Percentiles rank a stretch among this genome's conserved stretches.
phyloP scores from a whole-genome alignment of 1,140 invertebrate species.

The Aplysia californica region DNA sequence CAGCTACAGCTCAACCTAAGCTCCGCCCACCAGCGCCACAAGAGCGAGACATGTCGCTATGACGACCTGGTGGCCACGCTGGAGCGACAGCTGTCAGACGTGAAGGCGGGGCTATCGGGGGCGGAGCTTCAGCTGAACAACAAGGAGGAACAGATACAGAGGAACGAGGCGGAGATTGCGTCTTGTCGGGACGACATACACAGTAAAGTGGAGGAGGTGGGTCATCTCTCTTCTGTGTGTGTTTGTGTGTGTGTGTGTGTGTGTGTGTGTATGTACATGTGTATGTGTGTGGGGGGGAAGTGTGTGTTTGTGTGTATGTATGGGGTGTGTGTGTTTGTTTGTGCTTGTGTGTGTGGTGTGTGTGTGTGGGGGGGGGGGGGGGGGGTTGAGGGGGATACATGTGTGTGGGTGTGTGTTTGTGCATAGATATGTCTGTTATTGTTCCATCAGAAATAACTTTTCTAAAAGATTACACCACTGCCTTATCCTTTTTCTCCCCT shows the following conservation, averaged over 20 bases:
- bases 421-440: too few relatives aligned
- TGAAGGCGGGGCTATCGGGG: constrained; percentile 40
- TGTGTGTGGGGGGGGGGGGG: too few relatives aligned
- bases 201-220: constrained; percentile 55
- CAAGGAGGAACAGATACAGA: constrained; percentile 55
- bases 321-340: background rate
- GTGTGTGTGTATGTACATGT: too few relatives aligned
- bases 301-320: background rate
- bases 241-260: background rate
- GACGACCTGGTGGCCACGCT: constrained; percentile 52
- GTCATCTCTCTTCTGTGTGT: background rate
- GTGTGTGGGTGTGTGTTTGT: too few relatives aligned
- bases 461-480: background rate
- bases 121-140: constrained; percentile 51
- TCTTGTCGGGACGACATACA: constrained; percentile 50
- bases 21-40: constrained; percentile 59
- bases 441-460: background rate
- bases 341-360: background rate
- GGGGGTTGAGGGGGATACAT: too few relatives aligned
- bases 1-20: constrained; percentile 64
- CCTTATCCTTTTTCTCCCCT: background rate
- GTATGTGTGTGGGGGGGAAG: too few relatives aligned
- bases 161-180: constrained; percentile 56
- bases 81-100: constrained; percentile 46
- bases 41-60: constrained; percentile 51